A percentile compares a stretch with the other conserved stretches of the same genome.
These are phyloP conservation scores for Sarotherodon lohbergeri DNA, from an alignment of 2,113 vertebrate genomes.

Conservation along the genomic window DNA sequence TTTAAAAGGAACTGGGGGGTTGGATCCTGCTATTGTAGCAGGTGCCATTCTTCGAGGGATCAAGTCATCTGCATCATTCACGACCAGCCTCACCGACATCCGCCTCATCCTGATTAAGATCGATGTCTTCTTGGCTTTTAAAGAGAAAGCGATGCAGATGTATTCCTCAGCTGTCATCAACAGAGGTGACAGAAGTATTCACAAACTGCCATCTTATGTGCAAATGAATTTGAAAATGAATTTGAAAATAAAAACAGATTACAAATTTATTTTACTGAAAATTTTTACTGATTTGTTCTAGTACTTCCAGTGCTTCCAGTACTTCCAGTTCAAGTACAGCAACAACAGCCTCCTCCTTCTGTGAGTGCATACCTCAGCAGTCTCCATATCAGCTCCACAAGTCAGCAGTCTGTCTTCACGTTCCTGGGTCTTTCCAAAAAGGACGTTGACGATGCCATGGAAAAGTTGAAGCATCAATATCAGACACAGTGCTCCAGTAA, in stretches of 20 bases:
- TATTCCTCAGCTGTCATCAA: neutral
- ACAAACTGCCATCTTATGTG: rapidly evolving
- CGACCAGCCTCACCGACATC: neutral
- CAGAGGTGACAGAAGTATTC: neutral
- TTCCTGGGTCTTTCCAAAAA: neutral
- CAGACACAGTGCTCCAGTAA: slow-evolving; percentile 20
- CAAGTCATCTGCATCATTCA: neutral
- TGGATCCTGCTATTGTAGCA: too few species aligned
- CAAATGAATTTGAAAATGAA: too few species aligned
- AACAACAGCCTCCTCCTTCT: neutral
- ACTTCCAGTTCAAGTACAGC: too few species aligned
- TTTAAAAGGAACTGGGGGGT: too few species aligned
- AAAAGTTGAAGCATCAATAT: slow-evolving; percentile 27
- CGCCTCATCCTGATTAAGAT: slow-evolving; percentile 44
- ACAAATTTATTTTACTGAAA: too few species aligned
- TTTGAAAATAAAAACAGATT: neutral
- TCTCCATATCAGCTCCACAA: neutral
- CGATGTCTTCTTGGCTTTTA: slow-evolving; percentile 49
- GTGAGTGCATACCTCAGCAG: neutral
- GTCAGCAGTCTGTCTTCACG: slow-evolving; percentile 10
- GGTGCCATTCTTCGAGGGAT: slow-evolving; percentile 44
- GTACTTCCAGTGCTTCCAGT: too few species aligned
- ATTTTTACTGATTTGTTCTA: too few species aligned
- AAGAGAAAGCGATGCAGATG: slow-evolving; percentile 10
- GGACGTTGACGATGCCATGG: slow-evolving; percentile 7